Evolutionary conservation across 1,140 invertebrate genomes (phyloP).

Genomic region (Melanaphis sacchari): DNA sequence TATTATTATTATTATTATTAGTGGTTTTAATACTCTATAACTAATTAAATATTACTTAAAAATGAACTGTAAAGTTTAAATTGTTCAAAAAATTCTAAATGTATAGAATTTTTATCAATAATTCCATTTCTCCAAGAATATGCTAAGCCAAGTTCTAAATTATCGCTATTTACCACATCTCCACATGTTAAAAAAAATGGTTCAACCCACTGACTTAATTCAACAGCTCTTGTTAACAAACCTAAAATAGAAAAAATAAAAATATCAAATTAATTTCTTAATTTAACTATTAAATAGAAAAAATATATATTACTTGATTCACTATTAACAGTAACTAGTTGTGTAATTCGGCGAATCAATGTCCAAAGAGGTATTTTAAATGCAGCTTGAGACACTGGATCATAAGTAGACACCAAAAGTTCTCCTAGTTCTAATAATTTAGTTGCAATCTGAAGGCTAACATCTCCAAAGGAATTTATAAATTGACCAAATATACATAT

Average conservation of each 20-base stretch:
- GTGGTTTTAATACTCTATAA: neutral
- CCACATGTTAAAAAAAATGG: slow-evolving; percentile 54
- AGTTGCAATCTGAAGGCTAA: slow-evolving; percentile 10
- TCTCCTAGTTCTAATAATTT: slow-evolving; percentile 50
- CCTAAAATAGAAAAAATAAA: slow-evolving; percentile 17
- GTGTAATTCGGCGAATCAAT: slow-evolving; percentile 37
- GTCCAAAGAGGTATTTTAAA: slow-evolving; percentile 49
- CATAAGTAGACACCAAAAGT: slow-evolving; percentile 42
- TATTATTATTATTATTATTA: neutral
- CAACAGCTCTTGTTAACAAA: slow-evolving; percentile 45
- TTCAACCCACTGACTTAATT: slow-evolving; percentile 51
- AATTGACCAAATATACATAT: slow-evolving; percentile 49
- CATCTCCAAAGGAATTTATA: slow-evolving; percentile 22
- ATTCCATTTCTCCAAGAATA: slow-evolving; percentile 56
- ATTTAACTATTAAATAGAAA: neutral
- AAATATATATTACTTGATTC: slow-evolving; percentile 46
- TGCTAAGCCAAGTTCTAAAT: slow-evolving; percentile 43
- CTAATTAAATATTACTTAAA: slow-evolving; percentile 34
- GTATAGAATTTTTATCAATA: slow-evolving; percentile 52
- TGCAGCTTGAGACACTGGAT: slow-evolving; percentile 32
- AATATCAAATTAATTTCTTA: neutral
- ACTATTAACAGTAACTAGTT: slow-evolving; percentile 50
- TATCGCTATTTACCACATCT: slow-evolving; percentile 41
- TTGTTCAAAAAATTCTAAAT: slow-evolving; percentile 44
- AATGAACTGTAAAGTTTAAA: slow-evolving; percentile 47